These are phyloP conservation scores for Drosophila birchii DNA, from an alignment of 2,888 invertebrate species.

Conservation along the genomic window DNA sequence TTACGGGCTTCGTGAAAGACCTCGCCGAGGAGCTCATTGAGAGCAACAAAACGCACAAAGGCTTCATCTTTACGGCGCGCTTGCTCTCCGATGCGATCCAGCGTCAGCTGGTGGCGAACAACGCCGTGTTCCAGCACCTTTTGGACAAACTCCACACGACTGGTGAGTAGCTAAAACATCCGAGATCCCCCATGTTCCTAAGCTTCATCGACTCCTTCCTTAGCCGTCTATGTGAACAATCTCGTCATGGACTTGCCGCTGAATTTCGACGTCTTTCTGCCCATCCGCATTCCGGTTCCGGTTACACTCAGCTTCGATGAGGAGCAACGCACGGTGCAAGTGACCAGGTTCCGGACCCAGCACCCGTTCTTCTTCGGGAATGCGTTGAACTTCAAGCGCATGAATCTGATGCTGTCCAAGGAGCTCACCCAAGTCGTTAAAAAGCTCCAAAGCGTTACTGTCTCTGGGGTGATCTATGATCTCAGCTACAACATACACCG, in stretches of 20 bases:
- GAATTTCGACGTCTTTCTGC: constrained; percentile 54
- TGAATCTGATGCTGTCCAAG: constrained; percentile 44
- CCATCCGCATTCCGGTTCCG: constrained; percentile 49
- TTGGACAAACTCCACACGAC: constrained; percentile 22
- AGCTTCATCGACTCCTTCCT: no score
- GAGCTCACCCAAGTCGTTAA: constrained; percentile 33
- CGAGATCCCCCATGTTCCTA: no score
- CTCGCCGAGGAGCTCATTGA: constrained; percentile 16
- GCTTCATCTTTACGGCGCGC: constrained; percentile 32
- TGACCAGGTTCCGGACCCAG: constrained; percentile 1
- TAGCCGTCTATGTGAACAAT: constrained; percentile 44
- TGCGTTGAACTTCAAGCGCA: constrained; percentile 34
- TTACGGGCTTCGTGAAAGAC: constrained; percentile 24
- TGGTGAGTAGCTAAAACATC: constrained; percentile 32
- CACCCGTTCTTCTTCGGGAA: constrained; percentile 58
- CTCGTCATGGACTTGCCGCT: constrained; percentile 47
- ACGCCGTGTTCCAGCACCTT: constrained; percentile 21
- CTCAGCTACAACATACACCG: constrained; percentile 32
- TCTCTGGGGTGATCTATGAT: constrained; percentile 26
- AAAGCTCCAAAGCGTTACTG: neutral
- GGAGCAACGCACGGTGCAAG: constrained; percentile 26
- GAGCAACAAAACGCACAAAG: constrained; percentile 17
- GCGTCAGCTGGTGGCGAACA: neutral
- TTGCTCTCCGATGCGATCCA: constrained; percentile 7
- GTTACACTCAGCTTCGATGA: constrained; percentile 16